These are phyloP conservation scores for Chaenocephalus aceratus DNA, from an alignment of 2,113 vertebrate genomes.

Conservation along the genomic window DNA sequence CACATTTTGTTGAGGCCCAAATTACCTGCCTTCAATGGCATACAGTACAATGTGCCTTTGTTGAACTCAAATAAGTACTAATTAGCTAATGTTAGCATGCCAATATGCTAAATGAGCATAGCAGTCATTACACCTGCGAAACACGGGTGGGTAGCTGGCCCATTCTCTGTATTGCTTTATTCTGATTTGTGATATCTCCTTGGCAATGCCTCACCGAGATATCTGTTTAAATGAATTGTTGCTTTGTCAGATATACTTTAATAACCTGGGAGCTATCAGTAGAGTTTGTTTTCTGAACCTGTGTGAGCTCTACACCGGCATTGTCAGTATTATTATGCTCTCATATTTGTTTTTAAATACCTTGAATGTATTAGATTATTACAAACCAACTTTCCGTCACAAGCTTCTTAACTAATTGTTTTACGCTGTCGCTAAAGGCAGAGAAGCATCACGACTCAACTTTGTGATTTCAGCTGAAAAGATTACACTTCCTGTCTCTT, in stretches of 20 bases:
- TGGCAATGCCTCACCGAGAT: neutral
- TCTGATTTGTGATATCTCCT: neutral
- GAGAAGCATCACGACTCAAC: constrained; percentile 14
- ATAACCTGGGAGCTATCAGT: neutral
- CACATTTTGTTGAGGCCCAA: neutral
- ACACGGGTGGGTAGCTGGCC: neutral
- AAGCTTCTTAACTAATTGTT: constrained; percentile 53
- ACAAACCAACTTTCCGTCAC: neutral
- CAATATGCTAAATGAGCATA: neutral
- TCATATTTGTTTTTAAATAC: constrained; percentile 1
- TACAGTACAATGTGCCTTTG: neutral
- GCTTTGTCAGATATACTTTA: neutral
- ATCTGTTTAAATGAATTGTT: neutral
- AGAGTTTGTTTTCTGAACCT: neutral
- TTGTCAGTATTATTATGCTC: neutral
- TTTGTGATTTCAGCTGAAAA: constrained; percentile 23
- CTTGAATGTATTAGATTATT: constrained; percentile 58
- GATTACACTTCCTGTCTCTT: constrained; percentile 33
- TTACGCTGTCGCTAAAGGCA: constrained; percentile 29
- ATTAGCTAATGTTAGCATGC: too few species aligned
- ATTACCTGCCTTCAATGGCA: neutral
- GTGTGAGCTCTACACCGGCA: neutral
- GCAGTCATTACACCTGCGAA: neutral
- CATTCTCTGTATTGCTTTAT: too few species aligned
- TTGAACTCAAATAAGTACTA: neutral